Base-by-base conservation (phyloP, 64 coral and sea anemone genomes). In the Stichodactyla mertensii region DNA sequence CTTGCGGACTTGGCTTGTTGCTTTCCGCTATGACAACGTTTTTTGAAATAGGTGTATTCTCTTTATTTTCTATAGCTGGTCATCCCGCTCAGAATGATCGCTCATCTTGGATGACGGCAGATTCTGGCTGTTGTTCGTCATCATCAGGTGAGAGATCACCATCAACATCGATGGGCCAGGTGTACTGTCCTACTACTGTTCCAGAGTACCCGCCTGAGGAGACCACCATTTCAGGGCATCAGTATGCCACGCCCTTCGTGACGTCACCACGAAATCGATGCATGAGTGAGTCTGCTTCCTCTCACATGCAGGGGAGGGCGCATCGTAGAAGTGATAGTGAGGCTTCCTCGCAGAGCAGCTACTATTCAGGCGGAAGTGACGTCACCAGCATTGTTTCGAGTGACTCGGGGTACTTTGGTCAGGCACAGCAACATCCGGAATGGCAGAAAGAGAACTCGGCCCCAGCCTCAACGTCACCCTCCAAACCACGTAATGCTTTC, bases 331-430 rank as follows among this genome's bases (percentile, higher is more conserved):
- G 91, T 59, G 94, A 88, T 16, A 96, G 94, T 51, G 94, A 96
- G 19, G 81, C 93, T 1, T 95, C 93, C 14, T 92, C 91, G 28
- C 94, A 96, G 31, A 96, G 94, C 78, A 91, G 93, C 53, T 89
- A 93, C 22, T 92, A 87, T 51, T 87, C 91, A 15, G 81, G 88
- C n/a, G 89, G 93, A 16, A 88, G 86, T 8, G 86, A 89, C 57
- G 91, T 71, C 52, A 84, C 82, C 9, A 74, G 86, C 8, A 83
- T 87, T 64, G 91, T 90, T 1, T 88, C 88, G 77, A 96, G 94
- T 64, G 94, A 96, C 69, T 96, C 94, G 7, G 94, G 94, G 11
- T 96, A 96, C 86, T 96, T 96, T 57, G 91, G 94, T 60, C 82
- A 96, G 60, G 90, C 87, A 0, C 88, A 92, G 0, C 88, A 88